phyloP scores from a whole-genome alignment of 2,113 vertebrate species.

The Tachycineta bicolor region DNA sequence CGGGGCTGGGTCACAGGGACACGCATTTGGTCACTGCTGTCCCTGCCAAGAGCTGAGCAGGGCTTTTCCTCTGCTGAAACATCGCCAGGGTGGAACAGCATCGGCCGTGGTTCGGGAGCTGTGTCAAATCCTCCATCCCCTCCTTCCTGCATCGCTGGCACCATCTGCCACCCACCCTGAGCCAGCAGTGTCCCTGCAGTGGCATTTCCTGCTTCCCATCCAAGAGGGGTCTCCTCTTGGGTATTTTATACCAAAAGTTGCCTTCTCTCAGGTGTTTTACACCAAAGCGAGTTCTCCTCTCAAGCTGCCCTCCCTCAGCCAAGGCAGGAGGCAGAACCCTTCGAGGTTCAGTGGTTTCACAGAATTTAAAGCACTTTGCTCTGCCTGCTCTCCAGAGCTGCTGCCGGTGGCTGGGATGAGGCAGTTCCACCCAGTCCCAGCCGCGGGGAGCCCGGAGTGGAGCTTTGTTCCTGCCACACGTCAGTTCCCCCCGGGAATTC shows the following conservation, averaged over 20 bases:
- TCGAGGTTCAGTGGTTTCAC: neutral
- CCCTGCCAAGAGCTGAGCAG: neutral
- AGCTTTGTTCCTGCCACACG: neutral
- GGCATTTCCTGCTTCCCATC: neutral
- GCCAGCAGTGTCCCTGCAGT: neutral
- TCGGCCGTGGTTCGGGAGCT: neutral
- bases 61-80: neutral
- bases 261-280: neutral
- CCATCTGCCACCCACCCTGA: neutral
- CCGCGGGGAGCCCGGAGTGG: rapidly evolving
- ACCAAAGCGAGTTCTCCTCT: neutral
- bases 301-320: rapidly evolving
- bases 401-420: neutral
- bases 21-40: neutral
- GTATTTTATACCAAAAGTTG: too few species aligned
- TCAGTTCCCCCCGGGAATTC: rapidly evolving
- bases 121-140: neutral
- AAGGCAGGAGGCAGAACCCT: neutral
- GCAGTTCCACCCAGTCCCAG: neutral
- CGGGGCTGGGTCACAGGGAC: neutral
- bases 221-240: neutral
- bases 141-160: neutral
- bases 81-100: neutral
- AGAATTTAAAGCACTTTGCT: neutral
- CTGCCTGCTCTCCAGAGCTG: neutral